Conservation (phyloP, 1,140 invertebrate species). For the Drosophila rufa region DNA sequence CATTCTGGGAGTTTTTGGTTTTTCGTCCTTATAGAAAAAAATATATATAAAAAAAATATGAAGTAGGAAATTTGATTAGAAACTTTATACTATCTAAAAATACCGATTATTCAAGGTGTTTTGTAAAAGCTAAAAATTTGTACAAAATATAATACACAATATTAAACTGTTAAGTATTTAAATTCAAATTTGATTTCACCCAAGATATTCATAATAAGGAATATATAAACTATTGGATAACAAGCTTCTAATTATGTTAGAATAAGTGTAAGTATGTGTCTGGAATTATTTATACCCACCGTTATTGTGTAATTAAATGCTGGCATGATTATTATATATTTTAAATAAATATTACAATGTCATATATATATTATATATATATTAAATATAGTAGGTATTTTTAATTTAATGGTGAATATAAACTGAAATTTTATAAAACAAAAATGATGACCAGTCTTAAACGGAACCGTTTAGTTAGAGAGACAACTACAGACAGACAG, state of each 20-base stretch:
- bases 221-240: neutral
- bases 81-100: no score
- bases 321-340: conserved; percentile 35
- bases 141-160: neutral
- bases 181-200: no score
- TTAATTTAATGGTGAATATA: no score
- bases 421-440: neutral
- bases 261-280: neutral
- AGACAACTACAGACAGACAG: conserved; percentile 61
- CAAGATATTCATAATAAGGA: neutral
- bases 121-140: neutral
- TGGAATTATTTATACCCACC: conserved; percentile 17
- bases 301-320: conserved; percentile 44
- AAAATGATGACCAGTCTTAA: conserved; percentile 15
- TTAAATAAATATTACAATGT: neutral
- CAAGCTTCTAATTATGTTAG: neutral
- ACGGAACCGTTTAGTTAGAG: conserved; percentile 45
- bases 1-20: conserved; percentile 89
- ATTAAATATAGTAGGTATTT: neutral
- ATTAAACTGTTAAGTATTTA: no score
- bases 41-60: neutral
- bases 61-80: no score
- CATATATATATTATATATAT: neutral
- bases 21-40: conserved; percentile 69
- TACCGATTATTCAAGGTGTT: no score